phyloP scores from a whole-genome alignment of 2,113 vertebrate genomes.

The Bubo scandiacus region DNA sequence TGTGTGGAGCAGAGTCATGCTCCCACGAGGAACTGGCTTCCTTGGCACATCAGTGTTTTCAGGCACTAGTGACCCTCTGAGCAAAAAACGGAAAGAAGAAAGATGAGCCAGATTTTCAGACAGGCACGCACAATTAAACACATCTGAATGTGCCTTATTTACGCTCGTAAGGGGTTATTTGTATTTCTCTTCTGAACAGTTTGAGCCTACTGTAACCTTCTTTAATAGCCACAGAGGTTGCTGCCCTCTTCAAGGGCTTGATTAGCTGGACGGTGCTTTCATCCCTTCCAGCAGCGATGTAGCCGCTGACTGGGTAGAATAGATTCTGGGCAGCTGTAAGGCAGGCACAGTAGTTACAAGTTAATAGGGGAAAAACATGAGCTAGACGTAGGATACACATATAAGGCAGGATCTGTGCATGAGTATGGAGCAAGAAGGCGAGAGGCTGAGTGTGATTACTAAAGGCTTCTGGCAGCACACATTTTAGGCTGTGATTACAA shows the following conservation, averaged over 20 bases:
- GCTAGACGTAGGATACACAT: neutral
- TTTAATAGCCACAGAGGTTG: neutral
- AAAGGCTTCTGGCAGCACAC: neutral
- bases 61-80: conserved; percentile 31
- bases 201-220: neutral
- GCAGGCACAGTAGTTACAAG: neutral
- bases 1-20: neutral
- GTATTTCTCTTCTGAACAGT: neutral
- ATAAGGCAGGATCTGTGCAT: neutral
- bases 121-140: neutral
- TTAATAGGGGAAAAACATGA: neutral
- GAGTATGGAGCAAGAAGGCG: neutral
- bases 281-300: neutral
- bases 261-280: neutral
- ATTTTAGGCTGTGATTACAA: neutral
- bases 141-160: neutral
- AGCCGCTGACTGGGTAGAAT: neutral
- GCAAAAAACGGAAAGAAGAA: neutral
- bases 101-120: conserved; percentile 8
- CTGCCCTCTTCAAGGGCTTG: neutral
- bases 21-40: neutral
- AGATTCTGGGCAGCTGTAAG: neutral
- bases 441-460: neutral
- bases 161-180: neutral
- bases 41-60: conserved; percentile 25